Evolutionary conservation across 2,888 invertebrate species (phyloP), one percentile per base, ranked within the genome.

Genomic region (Drosophila ochracea): DNA sequence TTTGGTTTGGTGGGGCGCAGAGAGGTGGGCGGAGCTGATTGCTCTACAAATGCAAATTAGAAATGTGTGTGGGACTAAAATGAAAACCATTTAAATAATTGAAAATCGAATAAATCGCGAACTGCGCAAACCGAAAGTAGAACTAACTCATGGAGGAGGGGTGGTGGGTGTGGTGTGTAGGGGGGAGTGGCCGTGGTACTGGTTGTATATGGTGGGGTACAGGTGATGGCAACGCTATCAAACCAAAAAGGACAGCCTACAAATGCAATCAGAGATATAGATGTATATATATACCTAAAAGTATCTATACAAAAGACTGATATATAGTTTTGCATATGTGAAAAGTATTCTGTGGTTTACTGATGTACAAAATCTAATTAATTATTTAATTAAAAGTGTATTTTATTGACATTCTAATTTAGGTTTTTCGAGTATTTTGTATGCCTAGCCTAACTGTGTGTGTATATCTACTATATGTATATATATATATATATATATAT

Each of bases 331-430:
- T 43, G n/a, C 58, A n/a, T 76, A 31, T 41, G 50, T 70, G 67
- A 70, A 79, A 72, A 77, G 76, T 68, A 81, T 74, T 68, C 70
- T 63, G 76, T 69, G 78, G 89, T 70, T 81, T 84, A 84, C 77
- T 90, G 91, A 89, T 90, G 83, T 91, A 74, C 76, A 81, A 91
- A 91, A 90, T 91, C 89, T 91, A 90, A 91, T 89, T 90, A 91
- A 90, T 91, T 91, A 90, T 90, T 91, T 90, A 88, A 90, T 91
- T 90, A 91, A 88, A 87, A 76, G 66, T 72, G 73, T 80, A 89
- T 91, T 88, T 91, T 89, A 91, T 91, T 91, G 91, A 90, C 88
- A 91, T 89, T 91, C 85, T 89, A 91, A 90, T 91, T 91, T 91
- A 63, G 80, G 87, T 87, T 91, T 91, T 90, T 83, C 66, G 82